phyloP scores from a whole-genome alignment of 2,797 vertebrate genomes.

The Okamejei kenojei region DNA sequence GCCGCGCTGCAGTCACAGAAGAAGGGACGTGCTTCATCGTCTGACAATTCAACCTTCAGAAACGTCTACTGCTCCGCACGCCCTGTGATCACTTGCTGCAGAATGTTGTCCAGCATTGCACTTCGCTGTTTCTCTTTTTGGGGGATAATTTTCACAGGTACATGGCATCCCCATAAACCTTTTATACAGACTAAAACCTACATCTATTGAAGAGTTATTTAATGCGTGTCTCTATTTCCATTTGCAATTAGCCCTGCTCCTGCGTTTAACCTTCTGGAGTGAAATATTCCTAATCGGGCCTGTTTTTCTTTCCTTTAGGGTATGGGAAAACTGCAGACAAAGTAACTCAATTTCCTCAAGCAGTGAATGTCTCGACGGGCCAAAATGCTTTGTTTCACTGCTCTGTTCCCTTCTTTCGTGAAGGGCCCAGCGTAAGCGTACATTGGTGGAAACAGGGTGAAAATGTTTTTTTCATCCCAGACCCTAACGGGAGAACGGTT shows the following conservation, averaged over 20 bases:
- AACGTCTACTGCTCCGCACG: no score
- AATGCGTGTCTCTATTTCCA: neutral
- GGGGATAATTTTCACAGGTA: neutral
- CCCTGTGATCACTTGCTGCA: neutral
- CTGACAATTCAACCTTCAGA: no score
- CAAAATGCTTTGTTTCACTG: neutral
- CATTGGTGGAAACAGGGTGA: conserved; percentile 6
- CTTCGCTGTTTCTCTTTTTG: neutral
- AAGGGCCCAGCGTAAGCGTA: neutral
- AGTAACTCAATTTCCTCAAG: neutral
- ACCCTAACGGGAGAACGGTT: neutral
- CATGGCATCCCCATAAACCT: neutral
- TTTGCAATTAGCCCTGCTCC: neutral
- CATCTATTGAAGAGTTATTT: neutral
- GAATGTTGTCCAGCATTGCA: neutral
- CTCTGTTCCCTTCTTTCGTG: neutral
- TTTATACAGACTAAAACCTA: neutral
- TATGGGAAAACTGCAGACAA: neutral
- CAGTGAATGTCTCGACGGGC: no score
- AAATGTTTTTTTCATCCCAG: no score
- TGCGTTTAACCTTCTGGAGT: neutral
- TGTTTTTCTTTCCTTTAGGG: neutral
- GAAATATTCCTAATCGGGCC: neutral
- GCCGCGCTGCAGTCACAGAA: no score
- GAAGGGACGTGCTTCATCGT: no score